phyloP scores from a whole-genome alignment of 2,888 invertebrate genomes.

The Morpho deidamia region DNA sequence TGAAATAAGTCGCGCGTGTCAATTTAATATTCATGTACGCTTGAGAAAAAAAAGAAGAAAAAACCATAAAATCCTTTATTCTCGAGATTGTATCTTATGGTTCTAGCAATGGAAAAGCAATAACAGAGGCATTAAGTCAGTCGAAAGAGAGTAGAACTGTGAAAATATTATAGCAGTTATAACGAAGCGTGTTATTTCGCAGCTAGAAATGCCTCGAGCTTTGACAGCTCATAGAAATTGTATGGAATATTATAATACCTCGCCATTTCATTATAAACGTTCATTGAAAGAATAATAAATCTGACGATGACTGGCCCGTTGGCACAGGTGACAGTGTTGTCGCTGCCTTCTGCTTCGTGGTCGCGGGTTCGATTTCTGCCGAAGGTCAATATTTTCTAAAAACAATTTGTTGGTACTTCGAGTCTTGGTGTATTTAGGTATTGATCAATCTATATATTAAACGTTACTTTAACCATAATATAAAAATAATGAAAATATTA shows the following conservation, averaged over 20 bases:
- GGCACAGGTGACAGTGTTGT: too few relatives aligned
- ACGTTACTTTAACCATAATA: too few relatives aligned
- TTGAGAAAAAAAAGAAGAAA: background rate
- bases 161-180: slow-evolving; percentile 24
- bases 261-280: background rate
- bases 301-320: background rate
- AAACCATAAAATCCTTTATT: background rate
- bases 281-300: background rate
- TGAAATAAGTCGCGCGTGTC: too few relatives aligned
- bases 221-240: slow-evolving; percentile 8
- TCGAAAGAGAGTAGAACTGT: slow-evolving; percentile 3
- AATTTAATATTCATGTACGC: too few relatives aligned
- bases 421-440: too few relatives aligned
- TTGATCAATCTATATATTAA: too few relatives aligned
- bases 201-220: background rate
- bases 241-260: background rate
- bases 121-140: background rate
- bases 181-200: slow-evolving; percentile 17
- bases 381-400: too few relatives aligned
- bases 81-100: background rate
- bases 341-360: too few relatives aligned
- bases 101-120: background rate
- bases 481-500: too few relatives aligned
- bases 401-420: too few relatives aligned
- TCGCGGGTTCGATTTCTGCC: too few relatives aligned